Base-by-base conservation (phyloP, 2,113 vertebrate genomes). In the Tenebrosternarchus preto region DNA sequence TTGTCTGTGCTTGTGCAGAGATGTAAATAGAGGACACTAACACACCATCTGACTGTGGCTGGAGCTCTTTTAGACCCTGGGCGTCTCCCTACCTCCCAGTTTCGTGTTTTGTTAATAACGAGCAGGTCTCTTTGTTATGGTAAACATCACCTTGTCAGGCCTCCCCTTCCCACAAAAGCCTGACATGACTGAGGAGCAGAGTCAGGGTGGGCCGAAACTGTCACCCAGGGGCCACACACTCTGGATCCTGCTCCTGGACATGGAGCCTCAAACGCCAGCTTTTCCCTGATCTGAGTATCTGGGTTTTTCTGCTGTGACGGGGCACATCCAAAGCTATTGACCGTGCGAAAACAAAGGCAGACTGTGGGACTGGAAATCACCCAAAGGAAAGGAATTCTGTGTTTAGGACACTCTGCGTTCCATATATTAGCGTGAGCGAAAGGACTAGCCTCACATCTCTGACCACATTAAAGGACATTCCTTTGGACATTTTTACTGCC, bases 271-370 rank as follows among this genome's bases (percentile, higher is more conserved):
- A 46, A 81, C 71, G 43, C 22, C n/a, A 2, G 71, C 61, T 78
- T 81, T 61, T 83, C 81, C 75, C 70, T 78, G 82, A 75, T 76
- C 78, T 88, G 82, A 87, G 80, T 83, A 69, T 85, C 76, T n/a
- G 83, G 81, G 85, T 88, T 89, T 85, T 89, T 90, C 81, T 83
- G 31, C 86, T 80, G 81, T 90, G 69, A 80, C 68, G 84, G 85
- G 86, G 72, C 72, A 88, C 88, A 89, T 87, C 84, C 85, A 84
- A 84, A 84, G 80, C 82, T 81, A 85, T 82, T 87, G 87, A 88
- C 85, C 88, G 80, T 77, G 76, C 64, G 66, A 83, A 90, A 89
- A 88, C 88, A 87, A 91, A 68, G 67, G 80, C 82, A 85, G 74
- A 71, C 71, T 83, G 75, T 76, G 84, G 85, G 76, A 75, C 68